Percentiles rank a stretch among this genome's conserved stretches.
Evolutionary conservation across 1,140 invertebrate species (phyloP).

Genomic region (Augochlora pura): DNA sequence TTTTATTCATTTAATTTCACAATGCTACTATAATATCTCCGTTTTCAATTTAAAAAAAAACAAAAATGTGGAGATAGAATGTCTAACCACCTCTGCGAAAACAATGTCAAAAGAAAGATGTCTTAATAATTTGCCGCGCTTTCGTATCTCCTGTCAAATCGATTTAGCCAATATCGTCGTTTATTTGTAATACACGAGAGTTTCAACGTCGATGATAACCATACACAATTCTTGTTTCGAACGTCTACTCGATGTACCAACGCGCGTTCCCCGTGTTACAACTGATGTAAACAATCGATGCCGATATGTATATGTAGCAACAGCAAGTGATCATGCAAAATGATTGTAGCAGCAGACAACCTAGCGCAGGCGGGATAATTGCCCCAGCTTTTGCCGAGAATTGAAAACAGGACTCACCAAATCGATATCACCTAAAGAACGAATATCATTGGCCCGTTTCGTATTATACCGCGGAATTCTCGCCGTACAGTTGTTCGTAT

Average conservation of each 20-base stretch:
- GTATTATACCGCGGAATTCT: constrained; percentile 31
- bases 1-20: not conserved
- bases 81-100: constrained; percentile 7
- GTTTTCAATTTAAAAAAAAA: constrained; percentile 9
- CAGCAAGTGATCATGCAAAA: constrained; percentile 46
- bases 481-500: not conserved
- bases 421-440: constrained; percentile 58
- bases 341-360: constrained; percentile 30
- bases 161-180: not conserved
- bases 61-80: not conserved
- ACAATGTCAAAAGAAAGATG: not conserved
- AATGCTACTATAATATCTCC: not conserved
- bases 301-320: constrained; percentile 28
- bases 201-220: not conserved
- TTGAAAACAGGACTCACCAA: constrained; percentile 58
- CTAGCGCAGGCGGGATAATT: constrained; percentile 43
- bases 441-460: constrained; percentile 53
- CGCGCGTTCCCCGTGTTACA: constrained; percentile 40
- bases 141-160: constrained; percentile 42
- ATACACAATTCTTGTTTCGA: constrained; percentile 1
- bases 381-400: constrained; percentile 44
- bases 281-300: constrained; percentile 57
- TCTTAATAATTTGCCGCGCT: constrained; percentile 42
- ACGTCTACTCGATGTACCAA: constrained; percentile 1
- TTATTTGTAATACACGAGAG: not conserved